phyloP scores from a whole-genome alignment of 2,888 invertebrate genomes.

The Caenorhabditis macrosperma region DNA sequence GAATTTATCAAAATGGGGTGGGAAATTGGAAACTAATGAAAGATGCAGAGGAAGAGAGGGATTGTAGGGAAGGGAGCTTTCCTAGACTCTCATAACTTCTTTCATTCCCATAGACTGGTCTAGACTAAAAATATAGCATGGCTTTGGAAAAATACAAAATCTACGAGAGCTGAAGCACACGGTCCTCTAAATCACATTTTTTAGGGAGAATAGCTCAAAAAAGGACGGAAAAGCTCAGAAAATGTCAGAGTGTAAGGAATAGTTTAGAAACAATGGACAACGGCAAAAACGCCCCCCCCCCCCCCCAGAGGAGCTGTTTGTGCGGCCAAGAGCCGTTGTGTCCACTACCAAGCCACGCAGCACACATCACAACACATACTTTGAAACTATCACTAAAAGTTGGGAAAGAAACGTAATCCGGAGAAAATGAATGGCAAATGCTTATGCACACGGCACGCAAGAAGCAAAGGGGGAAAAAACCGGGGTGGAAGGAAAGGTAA shows the following conservation, averaged over 20 bases:
- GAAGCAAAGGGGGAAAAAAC: slow-evolving; percentile 33
- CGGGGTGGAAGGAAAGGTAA: slow-evolving; percentile 20
- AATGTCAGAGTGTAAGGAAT: too few relatives aligned
- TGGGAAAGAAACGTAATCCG: not conserved
- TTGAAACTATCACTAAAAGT: not conserved
- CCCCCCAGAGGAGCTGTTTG: slow-evolving; percentile 38
- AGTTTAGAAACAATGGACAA: slow-evolving; percentile 1
- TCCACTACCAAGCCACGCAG: slow-evolving; percentile 23
- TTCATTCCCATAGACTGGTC: too few relatives aligned
- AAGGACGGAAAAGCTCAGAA: too few relatives aligned
- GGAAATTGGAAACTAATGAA: slow-evolving; percentile 5
- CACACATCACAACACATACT: slow-evolving; percentile 10
- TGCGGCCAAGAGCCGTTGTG: slow-evolving; percentile 29
- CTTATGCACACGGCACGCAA: not conserved
- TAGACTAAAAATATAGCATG: too few relatives aligned
- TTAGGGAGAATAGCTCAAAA: too few relatives aligned
- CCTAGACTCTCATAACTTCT: too few relatives aligned
- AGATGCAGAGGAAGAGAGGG: too few relatives aligned
- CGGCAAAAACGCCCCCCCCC: slow-evolving; percentile 21
- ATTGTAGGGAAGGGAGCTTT: not conserved
- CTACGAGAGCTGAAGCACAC: too few relatives aligned
- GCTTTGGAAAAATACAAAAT: too few relatives aligned
- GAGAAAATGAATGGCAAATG: not conserved
- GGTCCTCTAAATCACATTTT: too few relatives aligned
- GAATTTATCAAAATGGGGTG: not conserved